Conservation (phyloP, 1,140 invertebrate genomes). For the Protaetia brevitarsis region DNA sequence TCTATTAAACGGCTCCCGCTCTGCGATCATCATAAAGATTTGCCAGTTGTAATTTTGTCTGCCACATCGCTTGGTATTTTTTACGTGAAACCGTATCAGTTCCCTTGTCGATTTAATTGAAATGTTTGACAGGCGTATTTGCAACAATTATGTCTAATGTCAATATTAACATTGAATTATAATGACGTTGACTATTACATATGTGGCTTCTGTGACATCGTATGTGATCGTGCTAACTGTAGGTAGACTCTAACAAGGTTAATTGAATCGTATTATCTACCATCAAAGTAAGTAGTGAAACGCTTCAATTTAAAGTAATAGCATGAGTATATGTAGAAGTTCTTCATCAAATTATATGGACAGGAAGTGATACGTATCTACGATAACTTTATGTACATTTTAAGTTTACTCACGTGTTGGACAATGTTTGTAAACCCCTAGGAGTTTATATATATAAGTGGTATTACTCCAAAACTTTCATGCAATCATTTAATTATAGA, state of each 20-base stretch:
- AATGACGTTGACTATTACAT: not conserved
- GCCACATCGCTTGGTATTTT: not conserved
- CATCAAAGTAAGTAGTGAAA: not conserved
- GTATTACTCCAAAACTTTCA: too few relatives aligned
- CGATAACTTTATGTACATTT: too few relatives aligned
- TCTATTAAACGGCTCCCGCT: conserved; percentile 12
- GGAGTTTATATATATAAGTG: too few relatives aligned
- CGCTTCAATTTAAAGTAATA: not conserved
- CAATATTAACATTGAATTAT: not conserved
- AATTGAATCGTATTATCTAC: not conserved
- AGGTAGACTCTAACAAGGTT: not conserved
- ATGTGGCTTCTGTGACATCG: not conserved
- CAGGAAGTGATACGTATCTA: too few relatives aligned
- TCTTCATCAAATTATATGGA: not conserved
- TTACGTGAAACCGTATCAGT: not conserved
- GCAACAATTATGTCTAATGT: not conserved
- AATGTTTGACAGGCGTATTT: not conserved
- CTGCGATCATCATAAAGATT: conserved; percentile 10
- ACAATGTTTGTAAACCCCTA: too few relatives aligned
- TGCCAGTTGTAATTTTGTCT: not conserved
- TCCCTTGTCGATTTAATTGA: not conserved
- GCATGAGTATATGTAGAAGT: too few relatives aligned
- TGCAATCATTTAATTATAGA: too few relatives aligned
- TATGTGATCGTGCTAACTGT: not conserved
- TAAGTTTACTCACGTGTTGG: too few relatives aligned